Base-by-base conservation (phyloP, 2,888 invertebrate species). In the Zygogramma bicolorata region DNA sequence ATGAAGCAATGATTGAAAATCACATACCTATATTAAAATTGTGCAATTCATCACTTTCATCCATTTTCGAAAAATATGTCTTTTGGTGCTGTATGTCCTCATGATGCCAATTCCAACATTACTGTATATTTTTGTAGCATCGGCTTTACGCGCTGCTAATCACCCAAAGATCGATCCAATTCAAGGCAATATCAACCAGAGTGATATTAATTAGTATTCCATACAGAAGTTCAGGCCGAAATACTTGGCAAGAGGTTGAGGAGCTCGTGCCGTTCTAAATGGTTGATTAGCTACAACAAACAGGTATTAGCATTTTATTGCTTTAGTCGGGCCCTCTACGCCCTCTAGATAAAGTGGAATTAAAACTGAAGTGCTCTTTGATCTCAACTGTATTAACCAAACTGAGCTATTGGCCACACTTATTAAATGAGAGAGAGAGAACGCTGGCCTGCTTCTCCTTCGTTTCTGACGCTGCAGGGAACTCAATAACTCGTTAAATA, bases 301-400 rank as follows among this genome's bases (percentile, higher is more conserved):
- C 91, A 91, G 88, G 87, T 89, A 91, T 91, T 91, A 91, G 89
- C 91, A 91, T 91, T 91, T 91, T 91, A 91, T 91, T 91, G 91
- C 87, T 86, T 87, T 84, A 85, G 88, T 88, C 85, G 83, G 82
- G 82, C 85, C 84, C 86, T 86, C 84, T 85, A 86, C 86, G 86
- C 87, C 88, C 88, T 87, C 85, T 86, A 87, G 88, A 88, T 88
- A 88, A 88, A 89, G 88, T 88, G 88, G 88, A 89, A 89, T 89
- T 89, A 89, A 89, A 89, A 88, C 87, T 86, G 87, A 86, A 86
- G 87, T 83, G 88, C 86, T 84, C 89, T 89, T 89, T 89, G 89
- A 89, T 89, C 87, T 86, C 85, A 81, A 84, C 85, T 82, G 84
- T 86, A 86, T 87, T 86, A 86, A 85, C 85, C 85, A 87, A 87